Percentiles rank a stretch among this genome's conserved stretches.
Conservation (phyloP, 2,797 vertebrate species). For the Tangara arthus region DNA sequence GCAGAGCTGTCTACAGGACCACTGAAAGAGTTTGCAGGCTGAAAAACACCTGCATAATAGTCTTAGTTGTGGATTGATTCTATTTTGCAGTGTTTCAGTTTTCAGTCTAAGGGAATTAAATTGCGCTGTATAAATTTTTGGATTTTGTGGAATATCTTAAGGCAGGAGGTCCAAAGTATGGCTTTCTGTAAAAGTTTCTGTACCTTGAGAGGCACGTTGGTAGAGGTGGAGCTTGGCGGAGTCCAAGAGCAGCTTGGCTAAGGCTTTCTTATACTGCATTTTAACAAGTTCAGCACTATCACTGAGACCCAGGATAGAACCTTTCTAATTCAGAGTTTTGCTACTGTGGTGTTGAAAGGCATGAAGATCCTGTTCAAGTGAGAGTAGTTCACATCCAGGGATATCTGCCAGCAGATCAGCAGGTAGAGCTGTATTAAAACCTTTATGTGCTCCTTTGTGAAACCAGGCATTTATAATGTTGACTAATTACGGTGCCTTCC, state of each 20-base stretch:
- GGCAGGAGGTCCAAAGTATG: background rate
- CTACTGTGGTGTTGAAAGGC: background rate
- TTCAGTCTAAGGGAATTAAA: background rate
- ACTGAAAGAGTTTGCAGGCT: background rate
- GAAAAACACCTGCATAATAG: background rate
- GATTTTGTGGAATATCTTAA: background rate
- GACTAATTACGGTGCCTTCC: slow-evolving; percentile 7
- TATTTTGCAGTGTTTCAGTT: background rate
- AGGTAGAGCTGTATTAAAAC: background rate
- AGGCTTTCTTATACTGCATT: background rate
- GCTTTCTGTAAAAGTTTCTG: background rate
- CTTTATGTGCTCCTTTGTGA: background rate
- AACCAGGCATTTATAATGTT: slow-evolving; percentile 26
- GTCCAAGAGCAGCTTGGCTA: background rate
- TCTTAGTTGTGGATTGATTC: background rate
- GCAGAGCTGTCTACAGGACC: background rate
- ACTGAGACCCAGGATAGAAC: background rate
- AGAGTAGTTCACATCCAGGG: background rate
- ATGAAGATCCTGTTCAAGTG: background rate
- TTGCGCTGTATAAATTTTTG: background rate
- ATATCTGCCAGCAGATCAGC: background rate
- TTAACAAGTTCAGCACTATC: background rate
- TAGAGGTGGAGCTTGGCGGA: background rate
- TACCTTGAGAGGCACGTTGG: background rate
- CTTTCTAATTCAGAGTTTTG: background rate